Conservation (phyloP, 2,113 vertebrate species). For the Urocolius indicus region DNA sequence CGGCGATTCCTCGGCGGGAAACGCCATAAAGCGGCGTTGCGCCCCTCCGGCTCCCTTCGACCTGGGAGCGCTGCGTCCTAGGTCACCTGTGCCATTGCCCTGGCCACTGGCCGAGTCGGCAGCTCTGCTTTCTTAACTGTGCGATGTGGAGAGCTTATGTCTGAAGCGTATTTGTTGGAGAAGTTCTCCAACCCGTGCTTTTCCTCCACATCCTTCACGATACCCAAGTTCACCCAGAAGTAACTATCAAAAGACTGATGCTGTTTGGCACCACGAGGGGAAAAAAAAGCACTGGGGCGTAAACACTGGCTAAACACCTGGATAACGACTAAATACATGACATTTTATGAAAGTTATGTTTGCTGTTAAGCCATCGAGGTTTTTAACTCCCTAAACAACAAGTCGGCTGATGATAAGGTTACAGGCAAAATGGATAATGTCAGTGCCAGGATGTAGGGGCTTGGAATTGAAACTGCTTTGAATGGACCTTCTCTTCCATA, state of each 20-base stretch:
- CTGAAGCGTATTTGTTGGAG: fast-evolving
- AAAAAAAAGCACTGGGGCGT: not conserved
- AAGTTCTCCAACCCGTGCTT: not conserved
- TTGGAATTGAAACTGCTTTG: not conserved
- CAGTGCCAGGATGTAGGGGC: too few relatives aligned
- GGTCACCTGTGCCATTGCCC: too few relatives aligned
- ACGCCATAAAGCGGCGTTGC: fast-evolving
- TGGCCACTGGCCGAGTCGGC: fast-evolving
- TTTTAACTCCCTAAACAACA: not conserved
- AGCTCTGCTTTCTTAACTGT: fast-evolving
- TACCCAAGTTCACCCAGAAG: not conserved
- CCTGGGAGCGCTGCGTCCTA: not conserved
- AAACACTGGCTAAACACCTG: not conserved
- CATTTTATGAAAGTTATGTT: fast-evolving
- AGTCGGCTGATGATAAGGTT: not conserved
- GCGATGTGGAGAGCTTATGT: fast-evolving
- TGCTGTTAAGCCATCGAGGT: fast-evolving
- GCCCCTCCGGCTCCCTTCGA: too few relatives aligned
- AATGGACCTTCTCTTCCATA: fast-evolving
- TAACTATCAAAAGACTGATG: not conserved
- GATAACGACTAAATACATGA: not conserved
- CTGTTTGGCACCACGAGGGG: not conserved
- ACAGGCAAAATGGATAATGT: not conserved
- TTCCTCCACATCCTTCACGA: fast-evolving
- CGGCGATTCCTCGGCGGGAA: not conserved